Evolutionary conservation across 1,140 invertebrate genomes (phyloP).

Genomic region (Ostrea edulis): DNA sequence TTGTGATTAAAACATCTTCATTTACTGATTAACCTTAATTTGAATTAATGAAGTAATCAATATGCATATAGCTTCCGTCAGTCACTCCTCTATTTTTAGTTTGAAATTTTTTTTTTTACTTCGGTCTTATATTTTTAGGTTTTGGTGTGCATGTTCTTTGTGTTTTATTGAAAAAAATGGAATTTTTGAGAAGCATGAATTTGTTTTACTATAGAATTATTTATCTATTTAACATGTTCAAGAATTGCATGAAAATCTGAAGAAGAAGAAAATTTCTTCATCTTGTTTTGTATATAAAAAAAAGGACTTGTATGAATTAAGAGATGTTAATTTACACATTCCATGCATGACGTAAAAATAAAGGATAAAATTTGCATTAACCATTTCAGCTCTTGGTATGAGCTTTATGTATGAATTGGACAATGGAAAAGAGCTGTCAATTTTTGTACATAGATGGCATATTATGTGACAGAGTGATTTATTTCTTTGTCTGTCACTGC

Average conservation of each 20-base stretch:
- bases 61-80: constrained; percentile 1
- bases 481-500: neutral
- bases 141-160: constrained; percentile 9
- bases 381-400: neutral
- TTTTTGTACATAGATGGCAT: neutral
- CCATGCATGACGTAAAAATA: neutral
- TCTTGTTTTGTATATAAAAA: neutral
- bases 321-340: constrained; percentile 14
- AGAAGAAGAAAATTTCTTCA: neutral
- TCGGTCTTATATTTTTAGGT: neutral
- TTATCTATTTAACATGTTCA: neutral
- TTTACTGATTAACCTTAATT: neutral
- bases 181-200: neutral
- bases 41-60: neutral
- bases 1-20: neutral
- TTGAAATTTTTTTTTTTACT: neutral
- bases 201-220: neutral
- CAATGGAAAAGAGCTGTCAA: neutral
- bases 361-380: neutral
- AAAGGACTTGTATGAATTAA: too few species aligned
- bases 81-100: constrained; percentile 6
- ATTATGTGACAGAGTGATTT: neutral
- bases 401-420: constrained; percentile 1
- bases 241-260: neutral
- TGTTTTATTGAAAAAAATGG: neutral